Base-by-base conservation (phyloP, 2,888 invertebrate genomes). In the Sesia apiformis region DNA sequence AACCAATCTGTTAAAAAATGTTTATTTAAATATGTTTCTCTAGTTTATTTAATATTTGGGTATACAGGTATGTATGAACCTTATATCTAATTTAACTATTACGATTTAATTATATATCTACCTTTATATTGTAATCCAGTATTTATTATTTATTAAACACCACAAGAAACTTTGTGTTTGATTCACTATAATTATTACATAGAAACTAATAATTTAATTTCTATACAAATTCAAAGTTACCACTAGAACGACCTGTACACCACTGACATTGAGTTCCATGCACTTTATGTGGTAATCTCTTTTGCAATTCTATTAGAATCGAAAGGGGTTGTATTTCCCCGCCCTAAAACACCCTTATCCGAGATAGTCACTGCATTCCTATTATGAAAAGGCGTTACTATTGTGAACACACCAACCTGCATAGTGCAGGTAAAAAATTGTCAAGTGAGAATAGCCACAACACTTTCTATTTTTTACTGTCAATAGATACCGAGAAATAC, bases 181-280 rank as follows among this genome's bases (percentile, higher is more conserved):
- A 53, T 39, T 41, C 5, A 6, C 8, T 7, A 5, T 0, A 53
- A 23, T 38, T n/a, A 63, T 60, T 59, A 41, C 57, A 1, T 23
- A 23, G 1, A 2, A 2, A 23, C 23, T 23, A 23, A 23, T 23
- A 23, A 23, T 23, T 23, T 23, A 23, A 23, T 23, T 23, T 23
- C 23, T 42, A 6, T 42, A 42, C 7, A 42, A 6, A 1, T 42
- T 7, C 56, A 72, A 77, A 71, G 80, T 78, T 67, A 61, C 63
- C 74, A 63, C 75, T 60, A 61, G 61, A 64, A 75, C 68, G 72
- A 68, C 76, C 65, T 69, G 64, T 64, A 61, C 70, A 65, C 64
- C 64, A 88, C 86, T 87, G 80, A 80, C 71, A 70, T 61, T 56
- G 60, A 74, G 67, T 67, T 73, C 63, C 71, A 69, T 63, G 70